These are phyloP conservation scores for Spermophilus dauricus DNA, from an alignment of 2,113 vertebrate species.

Conservation along the genomic window DNA sequence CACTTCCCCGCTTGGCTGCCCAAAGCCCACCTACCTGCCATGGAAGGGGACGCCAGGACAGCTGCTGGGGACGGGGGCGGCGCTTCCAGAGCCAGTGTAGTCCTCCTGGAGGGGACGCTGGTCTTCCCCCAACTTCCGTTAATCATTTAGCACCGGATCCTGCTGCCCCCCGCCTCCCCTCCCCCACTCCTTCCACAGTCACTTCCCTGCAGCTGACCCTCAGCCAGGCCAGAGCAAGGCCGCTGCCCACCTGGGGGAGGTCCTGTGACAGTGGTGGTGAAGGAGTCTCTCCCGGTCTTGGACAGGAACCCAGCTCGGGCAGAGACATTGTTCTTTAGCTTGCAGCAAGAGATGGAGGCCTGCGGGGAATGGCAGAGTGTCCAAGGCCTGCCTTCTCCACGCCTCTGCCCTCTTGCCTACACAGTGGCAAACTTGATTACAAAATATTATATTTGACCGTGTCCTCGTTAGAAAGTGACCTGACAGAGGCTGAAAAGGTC, in stretches of 20 bases:
- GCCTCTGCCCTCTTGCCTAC: not conserved
- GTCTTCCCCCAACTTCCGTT: not conserved
- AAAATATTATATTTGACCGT: not conserved
- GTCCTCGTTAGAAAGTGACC: not conserved
- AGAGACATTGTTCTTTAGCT: conserved; percentile 78
- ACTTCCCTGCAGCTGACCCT: not conserved
- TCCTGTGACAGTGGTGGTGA: not conserved
- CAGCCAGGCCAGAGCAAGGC: not conserved
- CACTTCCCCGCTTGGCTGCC: not conserved
- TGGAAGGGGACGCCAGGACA: not conserved
- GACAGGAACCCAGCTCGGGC: conserved; percentile 88
- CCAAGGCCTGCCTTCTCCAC: not conserved
- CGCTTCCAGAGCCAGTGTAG: not conserved
- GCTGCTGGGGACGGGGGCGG: not conserved
- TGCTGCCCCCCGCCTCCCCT: not conserved
- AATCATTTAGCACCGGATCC: not conserved
- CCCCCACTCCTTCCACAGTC: not conserved
- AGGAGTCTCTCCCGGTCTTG: conserved; percentile 82
- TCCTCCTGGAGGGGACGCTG: not conserved
- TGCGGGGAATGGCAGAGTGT: not conserved
- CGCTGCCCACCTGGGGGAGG: conserved; percentile 86
- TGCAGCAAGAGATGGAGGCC: conserved; percentile 81
- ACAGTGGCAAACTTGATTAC: not conserved
- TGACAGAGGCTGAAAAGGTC: not conserved
- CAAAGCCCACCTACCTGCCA: not conserved